Base-by-base conservation (phyloP, 2,888 invertebrate genomes). In the Zele albiditarsus region DNA sequence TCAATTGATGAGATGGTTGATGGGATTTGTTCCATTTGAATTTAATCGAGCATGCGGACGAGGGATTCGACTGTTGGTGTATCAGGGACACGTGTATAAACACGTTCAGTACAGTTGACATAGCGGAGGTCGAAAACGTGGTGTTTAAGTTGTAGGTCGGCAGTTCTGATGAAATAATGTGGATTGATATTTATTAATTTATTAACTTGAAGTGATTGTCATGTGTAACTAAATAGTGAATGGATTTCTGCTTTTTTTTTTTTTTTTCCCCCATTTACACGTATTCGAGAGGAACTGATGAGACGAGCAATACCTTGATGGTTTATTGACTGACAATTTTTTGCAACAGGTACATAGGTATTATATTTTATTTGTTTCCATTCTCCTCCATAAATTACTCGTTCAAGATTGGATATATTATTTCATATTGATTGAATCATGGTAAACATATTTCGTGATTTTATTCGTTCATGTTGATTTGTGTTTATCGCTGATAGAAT, bases 311-410 rank as follows among this genome's bases (percentile, higher is more conserved):
- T 27, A 31, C 16, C 16, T 62, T 28, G 16, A 31, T 25, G 65
- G 46, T 53, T 63, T 65, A 65, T 27, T 31, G 62, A 62, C 27
- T 5, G 62, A 16, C 27, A n/a, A 62, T 20, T 31, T n/a, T 16
- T 72, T 65, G 65, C 53, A 72, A 65, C 65, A 72, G 72, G 72
- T 72, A 65, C n/a, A 23, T 57, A 20, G 8, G 16, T 25, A 28
- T 71, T 53, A 53, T 53, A 53, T 49, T 20, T 10, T 27, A 53
- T 46, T 6, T 3, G 2, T 42, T n/a, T n/a, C n/a, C 42, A 12
- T 42, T 42, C 12, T 12, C 5, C 12, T 42, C 2, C n/a, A 53
- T 20, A 20, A 53, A 53, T 53, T 10, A 8, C n/a, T 2, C 2
- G 8, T 53, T 20, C 8, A 8, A 20, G 8, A 53, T 23, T 53